Percentiles rank a stretch among this genome's conserved stretches.
phyloP scores from a whole-genome alignment of 2,797 vertebrate species.

The Pseudopleuronectes americanus region DNA sequence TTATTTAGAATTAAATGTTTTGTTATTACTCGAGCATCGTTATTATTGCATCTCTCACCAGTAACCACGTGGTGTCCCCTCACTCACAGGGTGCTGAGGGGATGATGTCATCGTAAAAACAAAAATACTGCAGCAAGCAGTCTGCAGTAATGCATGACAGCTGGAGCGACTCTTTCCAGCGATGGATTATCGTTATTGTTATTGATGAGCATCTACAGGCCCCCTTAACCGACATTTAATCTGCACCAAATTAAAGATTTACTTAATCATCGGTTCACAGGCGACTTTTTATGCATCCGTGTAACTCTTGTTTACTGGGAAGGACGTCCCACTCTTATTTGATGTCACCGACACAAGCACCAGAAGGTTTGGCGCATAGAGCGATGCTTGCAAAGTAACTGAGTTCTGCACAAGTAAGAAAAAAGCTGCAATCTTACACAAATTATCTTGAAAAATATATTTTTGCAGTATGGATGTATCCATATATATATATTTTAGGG shows the following conservation, averaged over 20 bases:
- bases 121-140: conserved; percentile 80
- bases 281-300: conserved; percentile 6
- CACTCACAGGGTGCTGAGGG: conserved; percentile 49
- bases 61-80: conserved; percentile 68
- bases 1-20: not conserved
- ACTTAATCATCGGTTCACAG: not conserved
- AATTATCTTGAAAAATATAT: too few species aligned
- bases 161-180: conserved; percentile 51
- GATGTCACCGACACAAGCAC: conserved; percentile 31
- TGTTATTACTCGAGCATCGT: conserved; percentile 8
- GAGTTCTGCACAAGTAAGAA: not conserved
- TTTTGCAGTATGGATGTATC: too few species aligned
- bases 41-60: conserved; percentile 49
- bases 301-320: conserved; percentile 39
- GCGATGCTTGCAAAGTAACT: not conserved
- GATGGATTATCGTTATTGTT: not conserved
- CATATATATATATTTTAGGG: too few species aligned
- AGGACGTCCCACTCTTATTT: conserved; percentile 23
- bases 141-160: conserved; percentile 77
- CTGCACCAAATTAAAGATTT: not conserved
- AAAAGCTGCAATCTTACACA: not conserved
- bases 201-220: not conserved
- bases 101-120: conserved; percentile 83
- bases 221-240: not conserved
- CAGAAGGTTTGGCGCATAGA: conserved; percentile 15